These are phyloP conservation scores for Perognathus longimembris DNA, from an alignment of 2,113 vertebrate species.

Conservation along the genomic window DNA sequence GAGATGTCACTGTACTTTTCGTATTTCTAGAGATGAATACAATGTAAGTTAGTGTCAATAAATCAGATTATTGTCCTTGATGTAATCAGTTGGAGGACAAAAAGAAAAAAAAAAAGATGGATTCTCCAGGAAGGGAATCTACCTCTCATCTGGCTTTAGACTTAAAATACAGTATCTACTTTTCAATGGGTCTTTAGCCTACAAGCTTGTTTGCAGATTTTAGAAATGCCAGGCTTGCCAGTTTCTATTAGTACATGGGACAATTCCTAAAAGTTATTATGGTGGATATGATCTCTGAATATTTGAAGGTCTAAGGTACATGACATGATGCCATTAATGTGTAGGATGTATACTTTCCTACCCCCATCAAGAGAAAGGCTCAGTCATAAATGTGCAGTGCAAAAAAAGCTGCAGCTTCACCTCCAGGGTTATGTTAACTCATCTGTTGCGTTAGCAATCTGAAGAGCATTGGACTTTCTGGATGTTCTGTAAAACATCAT, in stretches of 20 bases:
- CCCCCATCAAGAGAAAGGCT: neutral
- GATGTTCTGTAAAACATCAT: neutral
- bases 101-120: neutral
- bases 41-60: neutral
- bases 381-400: neutral
- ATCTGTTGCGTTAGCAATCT: neutral
- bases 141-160: neutral
- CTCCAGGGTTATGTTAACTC: neutral
- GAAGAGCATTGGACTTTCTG: neutral
- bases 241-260: neutral
- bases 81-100: neutral
- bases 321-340: neutral
- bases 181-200: neutral
- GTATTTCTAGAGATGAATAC: neutral
- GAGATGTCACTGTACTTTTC: neutral
- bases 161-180: neutral
- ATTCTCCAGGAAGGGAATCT: neutral
- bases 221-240: neutral
- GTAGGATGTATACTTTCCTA: neutral
- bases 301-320: neutral
- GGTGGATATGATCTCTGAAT: neutral
- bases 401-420: neutral
- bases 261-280: neutral
- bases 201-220: neutral
- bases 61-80: neutral